Percentiles rank a stretch among this genome's conserved stretches.
phyloP scores from a whole-genome alignment of 2,888 invertebrate genomes.

The Megamerina dolium region DNA sequence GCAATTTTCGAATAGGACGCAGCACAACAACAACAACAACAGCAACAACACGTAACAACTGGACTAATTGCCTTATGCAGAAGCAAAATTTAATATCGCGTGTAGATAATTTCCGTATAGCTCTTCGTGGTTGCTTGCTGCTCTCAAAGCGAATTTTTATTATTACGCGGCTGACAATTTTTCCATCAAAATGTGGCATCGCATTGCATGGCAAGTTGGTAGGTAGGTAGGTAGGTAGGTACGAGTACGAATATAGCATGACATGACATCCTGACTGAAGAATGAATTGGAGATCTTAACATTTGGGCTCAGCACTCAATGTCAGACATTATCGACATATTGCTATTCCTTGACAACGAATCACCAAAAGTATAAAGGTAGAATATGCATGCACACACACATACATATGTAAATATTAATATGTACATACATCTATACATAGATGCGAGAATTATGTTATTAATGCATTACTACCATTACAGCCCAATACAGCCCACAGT shows the following conservation, averaged over 20 bases:
- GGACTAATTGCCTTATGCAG: slow-evolving; percentile 14
- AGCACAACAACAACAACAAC: slow-evolving; percentile 2
- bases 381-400: too few species aligned
- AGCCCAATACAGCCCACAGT: too few species aligned
- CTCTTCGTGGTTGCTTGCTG: neutral
- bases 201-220: neutral
- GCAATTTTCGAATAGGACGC: too few species aligned
- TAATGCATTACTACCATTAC: too few species aligned
- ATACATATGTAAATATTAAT: too few species aligned
- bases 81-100: slow-evolving; percentile 9
- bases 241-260: neutral
- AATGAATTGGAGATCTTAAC: too few species aligned
- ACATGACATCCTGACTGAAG: slow-evolving; percentile 1
- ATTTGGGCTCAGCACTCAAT: too few species aligned
- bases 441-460: too few species aligned
- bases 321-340: too few species aligned
- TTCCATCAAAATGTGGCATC: neutral
- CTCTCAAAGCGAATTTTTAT: neutral
- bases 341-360: too few species aligned
- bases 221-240: neutral
- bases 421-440: too few species aligned
- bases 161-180: slow-evolving; percentile 1
- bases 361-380: too few species aligned
- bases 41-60: slow-evolving; percentile 5
- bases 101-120: neutral